Base-by-base conservation (phyloP, 2,888 invertebrate species). In the Nebria salina region DNA sequence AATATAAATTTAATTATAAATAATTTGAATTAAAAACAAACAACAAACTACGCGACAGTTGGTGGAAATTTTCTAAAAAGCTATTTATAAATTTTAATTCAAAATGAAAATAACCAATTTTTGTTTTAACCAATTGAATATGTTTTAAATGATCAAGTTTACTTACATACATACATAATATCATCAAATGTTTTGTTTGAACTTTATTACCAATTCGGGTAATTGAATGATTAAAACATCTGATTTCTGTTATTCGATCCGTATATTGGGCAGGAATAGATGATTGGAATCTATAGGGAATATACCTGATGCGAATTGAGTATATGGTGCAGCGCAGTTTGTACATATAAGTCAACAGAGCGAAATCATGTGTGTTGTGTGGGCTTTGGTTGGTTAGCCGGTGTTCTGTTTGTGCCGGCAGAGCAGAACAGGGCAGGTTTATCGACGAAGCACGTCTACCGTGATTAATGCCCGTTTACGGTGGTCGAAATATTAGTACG, bases 401-500 rank as follows among this genome's bases (percentile, higher is more conserved):
- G 34, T 70, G 20, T 20, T 11, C 15, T 6, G 70, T 5, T 15
- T 70, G 11, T 70, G 26, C 25, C 11, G 25, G 70, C 34, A 70
- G 15, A 70, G 11, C 34, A 25, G 15, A 66, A 13, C 66, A 66
- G 15, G 9, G 70, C 70, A 70, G 26, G 70, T 70, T 26, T 34
- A 70, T 70, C 70, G 70, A 54, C 54, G 54, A 54, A 54, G 54
- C 54, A 54, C 54, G 54, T 54, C 8, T 54, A 54, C 54, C 65
- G 54, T 78, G 78, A 73, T 78, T 78, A 78, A 78, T 78, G 73
- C n/a, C 64, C 20, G 78, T 72, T 78, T 78, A 26, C 73, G 65
- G 72, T 42, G 65, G 73, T 15, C 72, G 26, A 26, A 65, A 78
- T 73, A 78, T 77, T 77, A 72, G 77, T 72, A 77, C 70, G 54